Conservation (phyloP, 2,113 vertebrate genomes). For the Lycaon pictus region DNA sequence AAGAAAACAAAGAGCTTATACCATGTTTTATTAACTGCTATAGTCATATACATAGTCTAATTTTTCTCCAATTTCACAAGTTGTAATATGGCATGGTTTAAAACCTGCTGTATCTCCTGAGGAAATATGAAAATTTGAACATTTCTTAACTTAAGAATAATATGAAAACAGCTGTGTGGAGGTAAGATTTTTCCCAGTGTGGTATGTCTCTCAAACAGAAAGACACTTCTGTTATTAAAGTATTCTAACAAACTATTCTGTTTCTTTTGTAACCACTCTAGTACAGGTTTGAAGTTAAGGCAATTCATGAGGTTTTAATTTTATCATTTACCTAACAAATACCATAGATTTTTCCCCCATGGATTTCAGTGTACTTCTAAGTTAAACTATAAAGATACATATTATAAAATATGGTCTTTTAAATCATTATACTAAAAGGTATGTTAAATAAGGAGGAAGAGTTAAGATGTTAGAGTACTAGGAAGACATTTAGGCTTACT, state of each 20-base stretch:
- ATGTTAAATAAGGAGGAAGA: background rate
- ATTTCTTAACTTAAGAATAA: background rate
- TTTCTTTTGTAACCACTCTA: background rate
- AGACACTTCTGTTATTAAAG: background rate
- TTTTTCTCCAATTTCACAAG: slow-evolving; percentile 26
- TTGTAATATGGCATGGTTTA: slow-evolving; percentile 35
- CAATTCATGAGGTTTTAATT: slow-evolving; percentile 25
- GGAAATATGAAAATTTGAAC: slow-evolving; percentile 36
- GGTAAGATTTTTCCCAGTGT: background rate
- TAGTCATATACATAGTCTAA: background rate
- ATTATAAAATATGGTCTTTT: background rate
- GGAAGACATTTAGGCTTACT: background rate
- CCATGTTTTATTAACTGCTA: slow-evolving; percentile 7
- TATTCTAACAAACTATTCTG: background rate
- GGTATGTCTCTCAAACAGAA: background rate
- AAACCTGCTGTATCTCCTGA: background rate
- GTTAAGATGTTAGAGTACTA: background rate
- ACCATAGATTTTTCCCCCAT: background rate
- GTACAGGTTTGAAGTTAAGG: background rate
- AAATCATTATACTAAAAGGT: slow-evolving; percentile 7
- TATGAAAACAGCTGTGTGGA: background rate
- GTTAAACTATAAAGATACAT: background rate
- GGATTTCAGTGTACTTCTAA: background rate
- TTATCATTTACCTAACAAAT: background rate
- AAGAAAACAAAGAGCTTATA: slow-evolving; percentile 30